Conservation (phyloP, 2,888 invertebrate species). For the Tiphia femorata region DNA sequence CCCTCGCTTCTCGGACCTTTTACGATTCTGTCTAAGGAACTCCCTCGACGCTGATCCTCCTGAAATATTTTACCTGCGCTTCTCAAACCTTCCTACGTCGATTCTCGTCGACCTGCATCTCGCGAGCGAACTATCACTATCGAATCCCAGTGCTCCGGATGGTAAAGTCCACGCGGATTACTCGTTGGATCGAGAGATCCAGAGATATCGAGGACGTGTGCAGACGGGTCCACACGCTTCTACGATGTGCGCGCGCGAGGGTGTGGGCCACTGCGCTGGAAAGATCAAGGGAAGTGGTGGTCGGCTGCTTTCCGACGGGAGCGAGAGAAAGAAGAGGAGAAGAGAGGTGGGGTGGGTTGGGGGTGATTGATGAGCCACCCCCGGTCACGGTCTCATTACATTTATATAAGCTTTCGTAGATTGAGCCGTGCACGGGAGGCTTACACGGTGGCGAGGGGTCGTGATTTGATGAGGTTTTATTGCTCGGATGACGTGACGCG, state of each 20-base stretch:
- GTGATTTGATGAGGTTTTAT: conserved; percentile 70
- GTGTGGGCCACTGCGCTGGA: conserved; percentile 25
- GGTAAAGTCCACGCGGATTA: too few species aligned
- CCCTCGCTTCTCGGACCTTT: too few species aligned
- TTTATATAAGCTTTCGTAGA: conserved; percentile 69
- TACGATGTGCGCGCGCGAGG: conserved; percentile 25
- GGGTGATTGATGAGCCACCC: conserved; percentile 68
- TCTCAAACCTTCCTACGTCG: too few species aligned
- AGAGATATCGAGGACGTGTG: too few species aligned
- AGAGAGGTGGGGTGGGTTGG: conserved; percentile 30
- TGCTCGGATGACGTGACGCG: conserved; percentile 63
- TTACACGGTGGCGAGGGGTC: conserved; percentile 65
- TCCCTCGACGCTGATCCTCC: too few species aligned
- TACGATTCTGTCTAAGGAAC: too few species aligned
- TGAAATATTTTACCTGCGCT: too few species aligned
- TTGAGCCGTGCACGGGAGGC: conserved; percentile 65
- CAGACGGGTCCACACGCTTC: conserved; percentile 15
- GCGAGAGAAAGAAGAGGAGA: conserved; percentile 27
- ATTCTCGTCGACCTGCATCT: too few species aligned
- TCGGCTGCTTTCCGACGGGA: background rate
- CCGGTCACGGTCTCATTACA: conserved; percentile 68
- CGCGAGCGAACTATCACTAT: too few species aligned
- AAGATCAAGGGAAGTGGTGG: conserved; percentile 32
- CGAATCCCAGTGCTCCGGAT: too few species aligned
- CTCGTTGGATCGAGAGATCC: too few species aligned